Conservation (phyloP, 2,113 vertebrate genomes). For the Nannobrachium achirus region DNA sequence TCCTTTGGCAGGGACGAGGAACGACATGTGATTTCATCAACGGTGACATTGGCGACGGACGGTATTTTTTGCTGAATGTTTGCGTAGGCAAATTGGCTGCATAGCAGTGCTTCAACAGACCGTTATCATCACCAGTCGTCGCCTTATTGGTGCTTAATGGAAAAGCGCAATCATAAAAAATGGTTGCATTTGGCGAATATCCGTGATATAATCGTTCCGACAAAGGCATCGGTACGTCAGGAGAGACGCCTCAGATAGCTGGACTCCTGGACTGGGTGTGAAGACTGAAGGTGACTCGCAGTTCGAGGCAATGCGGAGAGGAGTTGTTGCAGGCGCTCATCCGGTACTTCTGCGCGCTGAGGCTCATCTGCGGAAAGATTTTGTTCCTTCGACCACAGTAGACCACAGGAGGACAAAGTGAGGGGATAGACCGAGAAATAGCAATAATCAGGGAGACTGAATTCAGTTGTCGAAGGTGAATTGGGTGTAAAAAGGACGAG, state of each 20-base stretch:
- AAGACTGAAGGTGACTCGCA: constrained; percentile 82
- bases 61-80: constrained; percentile 20
- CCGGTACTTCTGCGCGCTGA: constrained; percentile 73
- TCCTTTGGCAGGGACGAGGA: constrained; percentile 14
- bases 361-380: constrained; percentile 75
- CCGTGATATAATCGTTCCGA: constrained; percentile 68
- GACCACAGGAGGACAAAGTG: constrained; percentile 21
- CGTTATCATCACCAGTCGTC: constrained; percentile 61
- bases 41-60: constrained; percentile 25
- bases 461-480: constrained; percentile 47
- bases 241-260: constrained; percentile 72
- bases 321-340: constrained; percentile 72
- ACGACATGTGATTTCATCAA: constrained; percentile 16
- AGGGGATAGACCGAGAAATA: constrained; percentile 20
- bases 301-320: constrained; percentile 84
- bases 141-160: constrained; percentile 79
- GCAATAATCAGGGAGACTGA: constrained; percentile 20
- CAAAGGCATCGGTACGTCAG: constrained; percentile 68
- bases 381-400: constrained; percentile 50
- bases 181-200: constrained; percentile 75
- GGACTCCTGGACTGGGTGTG: constrained; percentile 34
- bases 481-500: constrained; percentile 19
- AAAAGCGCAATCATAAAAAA: constrained; percentile 77
- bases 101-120: constrained; percentile 19
- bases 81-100: constrained; percentile 16